phyloP scores from a whole-genome alignment of 64 coral and sea anemone species.

The Astreopora myriophthalma region DNA sequence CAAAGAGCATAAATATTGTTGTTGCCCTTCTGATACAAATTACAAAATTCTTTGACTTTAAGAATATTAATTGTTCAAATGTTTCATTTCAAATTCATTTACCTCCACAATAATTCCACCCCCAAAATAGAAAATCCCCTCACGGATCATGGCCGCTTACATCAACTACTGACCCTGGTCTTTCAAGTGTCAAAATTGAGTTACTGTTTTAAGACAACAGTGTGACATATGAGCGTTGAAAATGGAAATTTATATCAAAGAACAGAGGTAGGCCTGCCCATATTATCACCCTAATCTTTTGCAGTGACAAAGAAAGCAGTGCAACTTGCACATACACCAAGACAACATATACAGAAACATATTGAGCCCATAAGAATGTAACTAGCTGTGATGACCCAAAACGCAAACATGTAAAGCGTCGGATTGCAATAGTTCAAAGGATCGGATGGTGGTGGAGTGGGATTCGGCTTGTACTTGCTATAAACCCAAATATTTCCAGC shows the following conservation, averaged over 20 bases:
- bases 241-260: not conserved
- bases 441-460: conserved; percentile 73
- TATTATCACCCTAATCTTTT: conserved; percentile 37
- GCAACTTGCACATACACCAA: conserved; percentile 97
- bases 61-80: not conserved
- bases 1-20: not conserved
- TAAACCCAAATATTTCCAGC: conserved; percentile 99
- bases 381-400: conserved; percentile 98
- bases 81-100: no score
- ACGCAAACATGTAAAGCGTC: conserved; percentile 97
- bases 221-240: no score
- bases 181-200: no score
- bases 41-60: not conserved
- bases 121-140: no score
- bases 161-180: no score
- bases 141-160: no score
- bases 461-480: conserved; percentile 94
- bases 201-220: no score
- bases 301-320: conserved; percentile 97
- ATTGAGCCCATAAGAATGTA: conserved; percentile 98
- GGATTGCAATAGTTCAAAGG: conserved; percentile 97
- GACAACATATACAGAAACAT: conserved; percentile 99
- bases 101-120: no score
- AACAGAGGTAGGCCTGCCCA: not conserved
- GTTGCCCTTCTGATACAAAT: not conserved